Base-by-base conservation (phyloP, 2,113 vertebrate species). In the Parus major region DNA sequence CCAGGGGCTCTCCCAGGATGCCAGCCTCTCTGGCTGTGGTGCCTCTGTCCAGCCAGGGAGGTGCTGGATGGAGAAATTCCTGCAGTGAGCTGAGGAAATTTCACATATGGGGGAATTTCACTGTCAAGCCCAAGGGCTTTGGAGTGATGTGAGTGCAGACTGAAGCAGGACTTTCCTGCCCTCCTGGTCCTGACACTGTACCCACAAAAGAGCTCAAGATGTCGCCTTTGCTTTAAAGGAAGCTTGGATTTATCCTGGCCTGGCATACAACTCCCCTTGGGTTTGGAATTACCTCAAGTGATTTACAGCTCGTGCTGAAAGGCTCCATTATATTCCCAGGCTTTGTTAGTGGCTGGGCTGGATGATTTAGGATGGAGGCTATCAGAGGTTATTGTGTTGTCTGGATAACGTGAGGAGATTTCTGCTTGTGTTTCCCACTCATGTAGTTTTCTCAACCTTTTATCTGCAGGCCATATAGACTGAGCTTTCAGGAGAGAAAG, bases 291-390 rank as follows among this genome's bases (percentile, higher is more conserved):
- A 93, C 52, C 77, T 84, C 78, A 22, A 64, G 78, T 89, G 84
- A 96, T 92, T 95, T 94, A 87, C 78, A 83, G 68, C 68, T 85
- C 4, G 0, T 8, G 47, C 49, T 91, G 81, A 65, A 95, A 76
- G 61, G 77, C 91, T 95, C 65, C 63, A 35, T 95, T 94, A 24
- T 80, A 55, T 69, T 93, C 78, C 75, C n/a, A 72, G 84, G 86
- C 87, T 91, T 85, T 91, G 28, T 89, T 65, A 89, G 89, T 44
- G 33, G 31, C 0, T 31, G 53, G 64, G 44, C 78, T 75, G 89
- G 61, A 49, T 86, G 93, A 89, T 92, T 92, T 82, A 75, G 70
- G 83, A 46, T 76, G 78, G 73, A 94, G 86, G 55, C 84, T 94
- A 71, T 75, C 70, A 72, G 84, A 69, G 84, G 56, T 92, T 86